Evolutionary conservation across 2,888 invertebrate genomes (phyloP).

Genomic region (Temnothorax rugatulus): DNA sequence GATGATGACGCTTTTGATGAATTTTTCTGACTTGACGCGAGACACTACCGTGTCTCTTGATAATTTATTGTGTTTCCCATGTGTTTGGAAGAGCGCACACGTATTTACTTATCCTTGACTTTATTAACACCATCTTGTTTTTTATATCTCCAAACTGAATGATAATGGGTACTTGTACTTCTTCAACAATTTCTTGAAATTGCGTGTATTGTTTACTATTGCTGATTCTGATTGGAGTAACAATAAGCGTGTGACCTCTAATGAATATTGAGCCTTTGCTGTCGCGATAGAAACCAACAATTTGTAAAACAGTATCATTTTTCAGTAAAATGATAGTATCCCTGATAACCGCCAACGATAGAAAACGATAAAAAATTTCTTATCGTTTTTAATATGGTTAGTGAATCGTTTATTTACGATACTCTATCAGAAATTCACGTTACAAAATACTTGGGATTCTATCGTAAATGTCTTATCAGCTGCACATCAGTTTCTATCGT

Average conservation of each 20-base stretch:
- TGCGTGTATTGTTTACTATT: background rate
- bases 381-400: too few species aligned
- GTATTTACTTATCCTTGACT: background rate
- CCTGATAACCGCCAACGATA: too few species aligned
- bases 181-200: background rate
- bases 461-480: too few species aligned
- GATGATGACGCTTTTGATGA: too few species aligned
- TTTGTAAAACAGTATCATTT: background rate
- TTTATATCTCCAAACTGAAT: constrained; percentile 1
- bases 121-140: background rate
- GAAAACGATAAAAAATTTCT: too few species aligned
- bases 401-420: too few species aligned
- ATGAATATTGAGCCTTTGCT: background rate
- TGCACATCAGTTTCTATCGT: too few species aligned
- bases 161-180: background rate
- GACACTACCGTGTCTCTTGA: too few species aligned
- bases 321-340: background rate
- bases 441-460: too few species aligned
- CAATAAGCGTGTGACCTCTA: background rate
- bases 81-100: background rate
- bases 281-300: background rate
- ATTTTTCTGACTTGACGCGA: too few species aligned
- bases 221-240: background rate
- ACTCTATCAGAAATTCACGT: too few species aligned
- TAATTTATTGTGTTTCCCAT: too few species aligned